Conservation (phyloP, 1,140 invertebrate genomes). For the Hyphantria cunea region DNA sequence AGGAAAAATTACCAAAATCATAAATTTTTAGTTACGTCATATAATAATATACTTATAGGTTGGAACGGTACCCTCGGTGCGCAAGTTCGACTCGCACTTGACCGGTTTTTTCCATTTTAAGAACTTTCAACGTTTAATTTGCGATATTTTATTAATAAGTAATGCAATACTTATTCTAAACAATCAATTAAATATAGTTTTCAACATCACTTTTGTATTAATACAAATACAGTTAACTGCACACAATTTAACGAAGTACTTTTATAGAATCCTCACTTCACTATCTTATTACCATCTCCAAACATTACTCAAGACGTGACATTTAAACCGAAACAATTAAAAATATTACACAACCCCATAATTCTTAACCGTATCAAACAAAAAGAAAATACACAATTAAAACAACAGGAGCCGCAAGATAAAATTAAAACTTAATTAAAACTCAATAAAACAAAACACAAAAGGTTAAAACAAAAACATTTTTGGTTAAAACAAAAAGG, state of each 20-base stretch:
- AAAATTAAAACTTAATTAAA: slow-evolving; percentile 77
- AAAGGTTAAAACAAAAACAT: slow-evolving; percentile 27
- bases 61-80: too few species aligned
- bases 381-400: slow-evolving; percentile 48
- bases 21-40: too few species aligned
- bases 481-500: slow-evolving; percentile 20
- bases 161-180: too few species aligned
- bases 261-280: neutral
- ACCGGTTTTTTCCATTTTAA: too few species aligned
- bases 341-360: slow-evolving; percentile 27
- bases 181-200: too few species aligned
- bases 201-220: too few species aligned
- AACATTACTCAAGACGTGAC: slow-evolving; percentile 25
- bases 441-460: slow-evolving; percentile 49
- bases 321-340: slow-evolving; percentile 21
- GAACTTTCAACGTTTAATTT: too few species aligned
- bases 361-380: slow-evolving; percentile 13
- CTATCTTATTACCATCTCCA: slow-evolving; percentile 13
- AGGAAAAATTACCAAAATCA: too few species aligned
- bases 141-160: too few species aligned
- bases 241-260: neutral
- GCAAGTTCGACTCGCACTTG: too few species aligned
- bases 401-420: slow-evolving; percentile 61
- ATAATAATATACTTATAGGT: too few species aligned
- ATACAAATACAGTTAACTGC: neutral